Evolutionary conservation across 2,113 vertebrate species (phyloP).

Genomic region (Aix galericulata): DNA sequence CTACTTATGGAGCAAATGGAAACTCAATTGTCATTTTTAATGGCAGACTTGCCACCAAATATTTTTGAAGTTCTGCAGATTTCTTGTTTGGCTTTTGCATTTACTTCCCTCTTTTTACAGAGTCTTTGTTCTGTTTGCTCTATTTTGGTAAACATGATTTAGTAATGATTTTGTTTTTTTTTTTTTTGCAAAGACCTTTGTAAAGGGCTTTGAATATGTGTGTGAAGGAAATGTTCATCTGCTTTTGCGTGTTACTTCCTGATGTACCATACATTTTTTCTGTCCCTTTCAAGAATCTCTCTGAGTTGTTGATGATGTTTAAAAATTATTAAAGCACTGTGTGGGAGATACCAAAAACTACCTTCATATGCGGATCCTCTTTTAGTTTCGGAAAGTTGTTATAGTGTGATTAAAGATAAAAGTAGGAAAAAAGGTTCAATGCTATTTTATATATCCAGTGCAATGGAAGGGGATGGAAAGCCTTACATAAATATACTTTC

Average conservation of each 20-base stretch:
- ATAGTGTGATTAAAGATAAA: not conserved
- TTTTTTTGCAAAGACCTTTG: not conserved
- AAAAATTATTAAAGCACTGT: not conserved
- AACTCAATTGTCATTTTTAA: not conserved
- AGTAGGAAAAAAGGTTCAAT: accelerated
- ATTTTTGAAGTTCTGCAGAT: not conserved
- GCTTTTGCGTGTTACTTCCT: not conserved
- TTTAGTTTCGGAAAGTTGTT: not conserved
- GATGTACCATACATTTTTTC: not conserved
- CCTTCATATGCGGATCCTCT: not conserved
- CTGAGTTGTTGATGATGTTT: not conserved
- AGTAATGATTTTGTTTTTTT: not conserved
- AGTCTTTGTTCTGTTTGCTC: not conserved
- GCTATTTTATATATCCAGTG: not conserved
- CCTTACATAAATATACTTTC: not conserved
- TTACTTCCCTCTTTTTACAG: not conserved
- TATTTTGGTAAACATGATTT: not conserved
- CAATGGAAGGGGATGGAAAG: not conserved
- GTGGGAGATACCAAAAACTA: not conserved
- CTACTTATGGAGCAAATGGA: accelerated
- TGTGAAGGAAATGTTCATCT: not conserved
- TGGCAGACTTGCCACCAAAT: not conserved
- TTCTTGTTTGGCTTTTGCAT: not conserved
- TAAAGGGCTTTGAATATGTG: not conserved
- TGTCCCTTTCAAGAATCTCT: not conserved